These are phyloP conservation scores for Perodicticus potto DNA, from an alignment of 2,797 vertebrate species.

Conservation along the genomic window DNA sequence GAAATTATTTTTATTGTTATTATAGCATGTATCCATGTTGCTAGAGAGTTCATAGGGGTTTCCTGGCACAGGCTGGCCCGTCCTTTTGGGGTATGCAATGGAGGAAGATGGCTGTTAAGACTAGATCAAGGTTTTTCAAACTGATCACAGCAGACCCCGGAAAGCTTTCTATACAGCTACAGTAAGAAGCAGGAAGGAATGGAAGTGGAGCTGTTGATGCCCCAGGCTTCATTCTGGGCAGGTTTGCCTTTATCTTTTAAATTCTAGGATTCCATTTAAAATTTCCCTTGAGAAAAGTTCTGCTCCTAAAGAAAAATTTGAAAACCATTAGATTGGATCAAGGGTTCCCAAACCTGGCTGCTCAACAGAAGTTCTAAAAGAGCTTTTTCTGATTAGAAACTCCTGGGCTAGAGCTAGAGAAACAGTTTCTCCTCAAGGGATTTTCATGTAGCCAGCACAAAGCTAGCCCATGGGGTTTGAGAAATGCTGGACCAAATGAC, in stretches of 20 bases:
- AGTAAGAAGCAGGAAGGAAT: background rate
- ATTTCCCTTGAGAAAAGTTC: constrained; percentile 15
- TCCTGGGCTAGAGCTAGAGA: background rate
- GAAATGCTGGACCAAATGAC: background rate
- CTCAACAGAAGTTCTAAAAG: constrained; percentile 10
- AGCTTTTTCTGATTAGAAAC: constrained; percentile 29
- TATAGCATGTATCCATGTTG: background rate
- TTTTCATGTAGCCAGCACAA: background rate
- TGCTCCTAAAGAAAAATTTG: constrained; percentile 40
- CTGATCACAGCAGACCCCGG: background rate
- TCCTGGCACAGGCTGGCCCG: background rate
- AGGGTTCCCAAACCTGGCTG: constrained; percentile 31
- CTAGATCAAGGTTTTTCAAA: constrained; percentile 17
- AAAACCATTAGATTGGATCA: constrained; percentile 24
- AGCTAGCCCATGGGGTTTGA: background rate
- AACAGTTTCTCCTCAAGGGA: background rate
- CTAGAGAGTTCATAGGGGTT: background rate
- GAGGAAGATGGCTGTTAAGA: background rate
- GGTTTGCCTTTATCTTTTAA: constrained; percentile 45
- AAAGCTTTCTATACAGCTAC: background rate
- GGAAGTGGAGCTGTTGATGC: background rate
- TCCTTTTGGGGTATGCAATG: background rate
- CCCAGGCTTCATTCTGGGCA: background rate
- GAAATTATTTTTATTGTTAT: constrained; percentile 20
- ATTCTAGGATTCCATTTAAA: constrained; percentile 32